phyloP scores from a whole-genome alignment of 2,888 invertebrate genomes.

The Philaethria dido region DNA sequence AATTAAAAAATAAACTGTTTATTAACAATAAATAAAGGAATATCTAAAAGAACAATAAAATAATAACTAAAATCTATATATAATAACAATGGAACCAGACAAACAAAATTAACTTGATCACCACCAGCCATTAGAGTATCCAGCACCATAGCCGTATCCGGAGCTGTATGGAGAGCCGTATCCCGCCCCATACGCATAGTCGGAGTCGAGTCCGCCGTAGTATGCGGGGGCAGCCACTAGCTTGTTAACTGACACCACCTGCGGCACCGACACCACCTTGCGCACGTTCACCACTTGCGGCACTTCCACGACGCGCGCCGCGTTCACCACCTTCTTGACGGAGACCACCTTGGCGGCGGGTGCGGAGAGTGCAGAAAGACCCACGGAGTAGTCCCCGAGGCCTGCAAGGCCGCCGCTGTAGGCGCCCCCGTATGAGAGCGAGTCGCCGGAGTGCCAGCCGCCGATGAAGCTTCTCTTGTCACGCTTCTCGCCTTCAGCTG shows the following conservation, averaged over 20 bases:
- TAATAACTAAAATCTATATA: background rate
- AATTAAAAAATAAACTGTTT: background rate
- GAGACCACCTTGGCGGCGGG: slow-evolving; percentile 50
- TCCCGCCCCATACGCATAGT: slow-evolving; percentile 41
- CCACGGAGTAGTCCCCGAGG: background rate
- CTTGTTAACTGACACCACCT: slow-evolving; percentile 63
- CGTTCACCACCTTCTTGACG: slow-evolving; percentile 59
- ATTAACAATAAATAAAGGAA: background rate
- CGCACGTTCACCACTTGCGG: slow-evolving; percentile 58
- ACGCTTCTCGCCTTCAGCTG: slow-evolving; percentile 30
- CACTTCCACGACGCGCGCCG: slow-evolving; percentile 53
- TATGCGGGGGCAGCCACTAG: slow-evolving; percentile 52
- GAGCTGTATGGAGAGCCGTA: slow-evolving; percentile 33
- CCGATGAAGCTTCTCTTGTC: slow-evolving; percentile 44
- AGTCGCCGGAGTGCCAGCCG: slow-evolving; percentile 26
- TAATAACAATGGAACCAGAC: slow-evolving; percentile 15
- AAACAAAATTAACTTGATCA: slow-evolving; percentile 3
- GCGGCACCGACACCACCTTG: slow-evolving; percentile 60
- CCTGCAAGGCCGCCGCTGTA: background rate
- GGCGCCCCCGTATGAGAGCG: background rate
- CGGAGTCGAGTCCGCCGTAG: slow-evolving; percentile 46
- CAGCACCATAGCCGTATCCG: slow-evolving; percentile 20
- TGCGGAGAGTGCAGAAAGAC: slow-evolving; percentile 19
- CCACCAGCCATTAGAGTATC: slow-evolving; percentile 46
- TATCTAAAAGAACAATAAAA: background rate